These are phyloP conservation scores for Onychomys arenicola DNA, from an alignment of 2,797 vertebrate species.

Conservation along the genomic window DNA sequence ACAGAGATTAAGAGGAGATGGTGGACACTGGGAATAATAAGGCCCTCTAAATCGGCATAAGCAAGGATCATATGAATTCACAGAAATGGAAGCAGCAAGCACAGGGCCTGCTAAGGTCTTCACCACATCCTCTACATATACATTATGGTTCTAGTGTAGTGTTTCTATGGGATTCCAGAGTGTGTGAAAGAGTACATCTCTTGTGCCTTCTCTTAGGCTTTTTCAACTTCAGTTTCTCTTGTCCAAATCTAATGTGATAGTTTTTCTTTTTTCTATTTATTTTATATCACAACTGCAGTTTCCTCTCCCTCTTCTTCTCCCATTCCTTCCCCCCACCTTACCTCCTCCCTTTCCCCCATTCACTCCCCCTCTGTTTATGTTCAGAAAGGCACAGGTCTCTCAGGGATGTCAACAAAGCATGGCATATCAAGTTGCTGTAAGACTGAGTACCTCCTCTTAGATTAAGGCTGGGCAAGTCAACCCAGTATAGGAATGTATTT, in stretches of 20 bases:
- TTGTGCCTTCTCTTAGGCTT: background rate
- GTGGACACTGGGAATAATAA: background rate
- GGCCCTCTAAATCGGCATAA: background rate
- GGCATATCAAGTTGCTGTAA: background rate
- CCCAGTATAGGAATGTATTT: background rate
- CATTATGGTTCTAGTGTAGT: background rate
- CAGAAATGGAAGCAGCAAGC: background rate
- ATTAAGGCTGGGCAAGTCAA: background rate
- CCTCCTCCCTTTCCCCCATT: background rate
- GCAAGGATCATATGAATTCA: background rate
- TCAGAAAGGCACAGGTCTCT: background rate
- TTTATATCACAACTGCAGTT: background rate
- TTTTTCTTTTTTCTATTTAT: background rate
- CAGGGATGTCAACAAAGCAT: background rate
- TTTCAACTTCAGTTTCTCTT: background rate
- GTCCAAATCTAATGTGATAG: background rate
- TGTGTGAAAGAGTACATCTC: background rate
- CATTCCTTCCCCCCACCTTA: background rate
- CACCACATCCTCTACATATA: background rate
- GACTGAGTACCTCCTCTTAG: background rate
- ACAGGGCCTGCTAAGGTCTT: background rate
- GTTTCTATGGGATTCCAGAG: background rate
- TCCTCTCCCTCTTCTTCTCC: background rate
- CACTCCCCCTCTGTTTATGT: background rate
- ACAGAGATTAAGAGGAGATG: background rate